Conservation (phyloP, 2,797 vertebrate genomes). For the Molossus alvarezi region DNA sequence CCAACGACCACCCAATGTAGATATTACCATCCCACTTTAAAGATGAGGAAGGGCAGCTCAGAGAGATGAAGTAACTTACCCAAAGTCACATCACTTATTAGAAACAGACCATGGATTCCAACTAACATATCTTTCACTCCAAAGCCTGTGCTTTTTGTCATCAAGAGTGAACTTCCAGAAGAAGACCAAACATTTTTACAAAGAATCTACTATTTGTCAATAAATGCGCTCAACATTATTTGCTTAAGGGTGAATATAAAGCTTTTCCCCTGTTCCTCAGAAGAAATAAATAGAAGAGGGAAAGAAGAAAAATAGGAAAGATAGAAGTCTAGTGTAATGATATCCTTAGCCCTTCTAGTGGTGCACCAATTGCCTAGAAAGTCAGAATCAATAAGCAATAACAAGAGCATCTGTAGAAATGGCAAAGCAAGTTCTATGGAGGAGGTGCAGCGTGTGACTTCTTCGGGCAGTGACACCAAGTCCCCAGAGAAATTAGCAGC, state of each 20-base stretch:
- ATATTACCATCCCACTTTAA: not conserved
- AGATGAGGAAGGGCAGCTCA: not conserved
- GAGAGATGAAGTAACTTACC: not conserved
- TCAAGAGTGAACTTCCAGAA: not conserved
- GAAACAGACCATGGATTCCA: not conserved
- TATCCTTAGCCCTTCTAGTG: not conserved
- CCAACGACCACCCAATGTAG: not conserved
- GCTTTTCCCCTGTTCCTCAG: not conserved
- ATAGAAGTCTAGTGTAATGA: not conserved
- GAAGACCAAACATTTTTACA: not conserved
- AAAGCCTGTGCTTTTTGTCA: constrained; percentile 24
- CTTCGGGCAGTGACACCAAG: not conserved
- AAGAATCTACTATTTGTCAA: not conserved
- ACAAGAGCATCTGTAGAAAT: not conserved
- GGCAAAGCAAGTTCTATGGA: not conserved
- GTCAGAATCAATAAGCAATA: not conserved
- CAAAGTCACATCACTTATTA: not conserved
- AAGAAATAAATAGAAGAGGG: not conserved
- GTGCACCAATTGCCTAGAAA: not conserved
- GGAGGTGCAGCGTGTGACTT: not conserved
- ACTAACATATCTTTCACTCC: not conserved
- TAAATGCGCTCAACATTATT: not conserved
- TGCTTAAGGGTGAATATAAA: constrained; percentile 6
- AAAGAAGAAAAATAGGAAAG: not conserved
- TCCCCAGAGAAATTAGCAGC: constrained; percentile 52